These are phyloP conservation scores for Setophaga petechia DNA, from an alignment of 2,113 vertebrate species.

Conservation along the genomic window DNA sequence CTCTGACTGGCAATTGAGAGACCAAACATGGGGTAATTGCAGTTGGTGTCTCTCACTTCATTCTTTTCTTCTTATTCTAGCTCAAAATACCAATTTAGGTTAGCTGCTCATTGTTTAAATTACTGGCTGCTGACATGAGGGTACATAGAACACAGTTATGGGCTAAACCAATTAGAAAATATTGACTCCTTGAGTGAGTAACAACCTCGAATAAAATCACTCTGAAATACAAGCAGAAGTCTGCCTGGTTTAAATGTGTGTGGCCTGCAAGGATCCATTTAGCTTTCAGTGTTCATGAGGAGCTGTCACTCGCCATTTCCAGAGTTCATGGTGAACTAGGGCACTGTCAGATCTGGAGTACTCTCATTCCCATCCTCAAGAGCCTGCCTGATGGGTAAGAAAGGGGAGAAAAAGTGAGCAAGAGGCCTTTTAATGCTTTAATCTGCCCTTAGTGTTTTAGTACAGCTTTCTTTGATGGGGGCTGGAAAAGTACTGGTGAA, in stretches of 20 bases:
- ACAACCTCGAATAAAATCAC: background rate
- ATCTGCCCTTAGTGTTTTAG: background rate
- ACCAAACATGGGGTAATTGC: background rate
- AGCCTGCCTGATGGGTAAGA: background rate
- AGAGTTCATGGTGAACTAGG: background rate
- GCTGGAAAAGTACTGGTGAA: conserved; percentile 10
- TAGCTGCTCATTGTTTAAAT: background rate
- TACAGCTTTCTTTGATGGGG: background rate
- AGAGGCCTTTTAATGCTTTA: background rate
- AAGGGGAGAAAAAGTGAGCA: background rate
- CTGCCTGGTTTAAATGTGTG: background rate
- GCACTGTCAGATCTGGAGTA: background rate
- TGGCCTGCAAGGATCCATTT: background rate
- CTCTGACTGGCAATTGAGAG: background rate
- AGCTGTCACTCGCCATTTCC: background rate
- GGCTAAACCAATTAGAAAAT: background rate
- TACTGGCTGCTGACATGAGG: background rate
- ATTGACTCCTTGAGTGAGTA: background rate
- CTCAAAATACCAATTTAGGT: background rate
- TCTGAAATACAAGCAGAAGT: background rate
- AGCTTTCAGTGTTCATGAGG: background rate
- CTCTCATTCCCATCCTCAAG: background rate
- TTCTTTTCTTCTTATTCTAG: accelerated
- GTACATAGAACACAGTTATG: background rate
- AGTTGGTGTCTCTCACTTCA: background rate